phyloP scores from a whole-genome alignment of 1,140 invertebrate genomes.

The Drosophila ficusphila region DNA sequence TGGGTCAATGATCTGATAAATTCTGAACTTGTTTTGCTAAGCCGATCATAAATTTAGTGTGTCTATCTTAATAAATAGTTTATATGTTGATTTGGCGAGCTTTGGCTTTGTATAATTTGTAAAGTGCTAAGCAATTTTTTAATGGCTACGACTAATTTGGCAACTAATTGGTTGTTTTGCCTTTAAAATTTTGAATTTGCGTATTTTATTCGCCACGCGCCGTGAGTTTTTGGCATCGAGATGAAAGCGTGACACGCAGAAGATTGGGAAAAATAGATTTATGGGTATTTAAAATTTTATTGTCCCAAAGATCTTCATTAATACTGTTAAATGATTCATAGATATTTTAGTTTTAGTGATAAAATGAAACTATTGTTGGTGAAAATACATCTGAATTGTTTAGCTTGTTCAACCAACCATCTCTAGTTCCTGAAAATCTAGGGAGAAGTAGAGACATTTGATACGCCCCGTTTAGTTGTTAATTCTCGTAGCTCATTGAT shows the following conservation, averaged over 20 bases:
- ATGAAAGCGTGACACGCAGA: slow-evolving; percentile 32
- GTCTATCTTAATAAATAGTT: slow-evolving; percentile 26
- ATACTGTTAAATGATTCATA: no score
- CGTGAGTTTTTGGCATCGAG: slow-evolving; percentile 24
- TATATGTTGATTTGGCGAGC: slow-evolving; percentile 15
- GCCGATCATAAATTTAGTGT: slow-evolving; percentile 49
- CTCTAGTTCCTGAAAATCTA: slow-evolving; percentile 2
- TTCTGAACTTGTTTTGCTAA: slow-evolving; percentile 49
- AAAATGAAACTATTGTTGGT: no score
- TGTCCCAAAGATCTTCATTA: no score
- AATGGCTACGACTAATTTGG: slow-evolving; percentile 40
- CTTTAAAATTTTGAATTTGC: slow-evolving; percentile 27
- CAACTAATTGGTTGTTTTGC: slow-evolving; percentile 59
- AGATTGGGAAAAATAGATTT: not conserved
- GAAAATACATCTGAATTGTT: not conserved
- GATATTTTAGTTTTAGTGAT: no score
- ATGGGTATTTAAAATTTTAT: no score
- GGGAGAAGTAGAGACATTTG: slow-evolving; percentile 35
- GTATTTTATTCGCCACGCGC: slow-evolving; percentile 57
- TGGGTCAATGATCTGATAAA: slow-evolving; percentile 71
- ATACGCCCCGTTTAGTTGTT: slow-evolving; percentile 59
- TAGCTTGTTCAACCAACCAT: not conserved
- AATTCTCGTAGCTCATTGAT: slow-evolving; percentile 68
- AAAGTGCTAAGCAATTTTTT: slow-evolving; percentile 65
- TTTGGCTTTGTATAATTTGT: slow-evolving; percentile 32